Evolutionary conservation across 2,113 vertebrate genomes (phyloP).

Genomic region (Panthera leo): DNA sequence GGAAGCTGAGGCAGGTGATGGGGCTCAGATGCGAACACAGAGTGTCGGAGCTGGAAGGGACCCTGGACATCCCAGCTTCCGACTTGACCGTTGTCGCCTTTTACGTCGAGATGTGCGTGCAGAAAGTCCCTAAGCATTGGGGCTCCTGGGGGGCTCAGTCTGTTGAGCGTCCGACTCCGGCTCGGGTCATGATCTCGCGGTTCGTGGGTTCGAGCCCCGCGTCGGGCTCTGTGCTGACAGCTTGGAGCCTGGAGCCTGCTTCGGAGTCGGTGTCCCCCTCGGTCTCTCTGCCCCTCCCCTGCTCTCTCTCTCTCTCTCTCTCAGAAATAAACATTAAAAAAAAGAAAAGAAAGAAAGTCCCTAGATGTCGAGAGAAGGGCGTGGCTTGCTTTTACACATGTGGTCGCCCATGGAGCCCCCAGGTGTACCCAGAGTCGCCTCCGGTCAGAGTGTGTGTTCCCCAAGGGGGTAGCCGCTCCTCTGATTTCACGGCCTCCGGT

Average conservation of each 20-base stretch:
- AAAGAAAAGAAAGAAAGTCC: too few species aligned
- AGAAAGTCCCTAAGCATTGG: neutral
- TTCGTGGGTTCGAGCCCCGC: too few species aligned
- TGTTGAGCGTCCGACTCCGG: too few species aligned
- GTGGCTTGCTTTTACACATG: rapidly evolving
- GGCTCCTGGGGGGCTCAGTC: neutral
- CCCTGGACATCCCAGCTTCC: neutral
- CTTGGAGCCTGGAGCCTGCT: too few species aligned
- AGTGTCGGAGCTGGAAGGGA: neutral
- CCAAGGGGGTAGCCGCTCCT: neutral
- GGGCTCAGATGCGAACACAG: rapidly evolving
- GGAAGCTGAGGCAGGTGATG: neutral
- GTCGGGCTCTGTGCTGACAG: too few species aligned
- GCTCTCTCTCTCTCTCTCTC: too few species aligned
- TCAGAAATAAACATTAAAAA: too few species aligned
- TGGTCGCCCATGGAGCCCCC: rapidly evolving
- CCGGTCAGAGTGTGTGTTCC: neutral
- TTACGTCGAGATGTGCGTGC: rapidly evolving
- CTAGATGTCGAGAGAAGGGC: rapidly evolving
- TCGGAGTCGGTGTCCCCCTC: too few species aligned
- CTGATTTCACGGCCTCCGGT: neutral
- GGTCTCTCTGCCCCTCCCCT: too few species aligned
- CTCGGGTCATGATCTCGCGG: too few species aligned
- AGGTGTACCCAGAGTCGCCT: neutral
- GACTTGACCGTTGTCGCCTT: neutral